Evolutionary conservation across 1,140 invertebrate species (phyloP), one percentile per base, ranked within the genome.

Genomic region (Panulirus ornatus): DNA sequence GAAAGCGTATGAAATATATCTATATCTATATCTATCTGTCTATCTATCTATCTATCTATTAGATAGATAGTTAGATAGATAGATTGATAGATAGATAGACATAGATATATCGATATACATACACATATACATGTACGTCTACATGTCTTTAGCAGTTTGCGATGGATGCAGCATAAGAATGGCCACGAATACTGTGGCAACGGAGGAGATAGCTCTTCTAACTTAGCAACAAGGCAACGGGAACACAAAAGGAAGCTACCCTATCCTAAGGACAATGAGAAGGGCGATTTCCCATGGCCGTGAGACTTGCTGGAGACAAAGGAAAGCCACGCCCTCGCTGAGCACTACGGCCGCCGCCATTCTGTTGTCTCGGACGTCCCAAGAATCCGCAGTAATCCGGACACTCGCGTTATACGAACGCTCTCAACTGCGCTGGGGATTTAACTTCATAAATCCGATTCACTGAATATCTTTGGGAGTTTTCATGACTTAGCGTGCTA

Each of bases 391-490:
- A 81, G 42, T 81, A 81, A 81, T 81, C 78, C 78, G 11, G 27
- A 27, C 47, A 30, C 78, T 34, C 47, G 19, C 47, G 47, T 58
- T 58, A 81, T 34, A 58, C 78, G 78, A 38, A 58, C 38, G 58
- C n/a, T 54, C 27, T 54, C 78, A 2, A 19, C 47, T 19, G 5
- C 78, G 36, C 51, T 30, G 19, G 51, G 78, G 78, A 81, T 58
- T 79, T 81, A 54, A n/a, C 78, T 51, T 54, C n/a, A 58, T 81
- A 34, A 81, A 81, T 81, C 78, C 22, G 78, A 54, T 81, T 54
- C 42, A 34, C 78, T 58, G 78, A 58, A 54, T 81, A 81, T 81
- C 78, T 81, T 81, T 81, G 78, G 36, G 47, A 9, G 34, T 81
- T 81, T 81, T 81, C 51, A 58, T 44, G 36, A 81, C 78, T 58